Evolutionary conservation across 2,888 invertebrate species (phyloP), one percentile per base, ranked within the genome.

Genomic region (Platypus cylindrus): DNA sequence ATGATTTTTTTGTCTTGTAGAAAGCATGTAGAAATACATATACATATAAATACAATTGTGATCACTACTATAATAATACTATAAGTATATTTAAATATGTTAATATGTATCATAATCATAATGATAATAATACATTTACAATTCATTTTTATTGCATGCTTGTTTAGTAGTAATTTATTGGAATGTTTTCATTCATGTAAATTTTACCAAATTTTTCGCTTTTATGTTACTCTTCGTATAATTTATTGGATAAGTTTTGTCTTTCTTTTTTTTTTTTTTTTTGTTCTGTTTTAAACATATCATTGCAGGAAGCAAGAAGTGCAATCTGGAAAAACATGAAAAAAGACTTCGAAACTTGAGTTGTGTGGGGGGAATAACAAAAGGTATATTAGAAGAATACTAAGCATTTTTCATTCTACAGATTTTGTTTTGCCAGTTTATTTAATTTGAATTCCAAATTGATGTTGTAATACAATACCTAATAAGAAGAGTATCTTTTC

Each of bases 331-430:
- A 64, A 65, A 68, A 64, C 60, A 64, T 63, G 62, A 58, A 57
- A 71, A 71, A 66, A 66, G 68, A 55, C 70, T 73, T 52, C 68
- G 71, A 62, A 71, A 71, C 63, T 67, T 73, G 59, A 73, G 71
- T 70, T 73, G 73, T 66, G 65, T 66, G 56, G 65, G 66, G 58
- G 66, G 65, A 56, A 54, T 62, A 49, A 62, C 58, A 55, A 67
- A 67, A 68, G 68, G 68, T 68, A 68, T 55, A 50, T 45, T 34
- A 39, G 29, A 32, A 22, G 34, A 29, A 8, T 14, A 27, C 33
- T 38, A 13, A 31, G 41, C 41, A 43, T 38, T 36, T 30, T 36
- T 34, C n/a, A n/a, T n/a, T n/a, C 44, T 36, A 34, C 36, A 39
- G 26, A 18, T 34, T 26, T n/a, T 24, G 15, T 33, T 29, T 28